A percentile compares a stretch with the other conserved stretches of the same genome.
Conservation (phyloP, 2,113 vertebrate genomes). For the Coryphaenoides rupestris region DNA sequence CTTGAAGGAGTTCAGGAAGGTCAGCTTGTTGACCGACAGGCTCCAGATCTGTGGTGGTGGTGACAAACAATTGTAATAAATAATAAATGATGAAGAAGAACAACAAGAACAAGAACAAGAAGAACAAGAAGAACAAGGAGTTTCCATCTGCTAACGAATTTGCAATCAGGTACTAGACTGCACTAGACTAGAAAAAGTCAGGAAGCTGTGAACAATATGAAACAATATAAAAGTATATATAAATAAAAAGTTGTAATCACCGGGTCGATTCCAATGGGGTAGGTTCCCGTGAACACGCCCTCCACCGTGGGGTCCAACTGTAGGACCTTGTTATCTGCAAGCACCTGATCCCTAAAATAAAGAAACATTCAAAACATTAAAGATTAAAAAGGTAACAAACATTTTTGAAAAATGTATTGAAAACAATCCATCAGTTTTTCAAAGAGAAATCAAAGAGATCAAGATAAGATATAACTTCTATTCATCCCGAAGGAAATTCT, state of each 20-base stretch:
- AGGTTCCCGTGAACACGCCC: slow-evolving; percentile 88
- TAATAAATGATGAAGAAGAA: too few species aligned
- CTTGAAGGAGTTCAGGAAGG: slow-evolving; percentile 97
- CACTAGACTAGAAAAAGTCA: too few species aligned
- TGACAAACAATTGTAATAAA: too few species aligned
- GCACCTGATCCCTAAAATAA: slow-evolving; percentile 67
- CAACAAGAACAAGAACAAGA: too few species aligned
- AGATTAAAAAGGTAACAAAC: too few species aligned
- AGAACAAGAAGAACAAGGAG: too few species aligned
- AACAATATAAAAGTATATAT: not conserved
- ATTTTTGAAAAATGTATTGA: not conserved
- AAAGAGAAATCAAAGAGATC: too few species aligned
- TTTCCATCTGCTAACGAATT: too few species aligned
- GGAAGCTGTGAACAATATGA: not conserved
- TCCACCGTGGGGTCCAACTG: slow-evolving; percentile 85
- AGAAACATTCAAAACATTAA: not conserved
- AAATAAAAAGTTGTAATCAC: slow-evolving; percentile 60
- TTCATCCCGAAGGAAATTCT: too few species aligned
- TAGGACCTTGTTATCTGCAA: slow-evolving; percentile 72
- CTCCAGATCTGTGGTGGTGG: slow-evolving; percentile 85
- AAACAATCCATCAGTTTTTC: not conserved
- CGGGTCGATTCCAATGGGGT: slow-evolving; percentile 96
- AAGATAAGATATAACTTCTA: too few species aligned
- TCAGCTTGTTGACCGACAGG: slow-evolving; percentile 90
- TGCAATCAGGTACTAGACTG: too few species aligned